Base-by-base conservation (phyloP, 1,140 invertebrate genomes). In the Trypoxylus dichotomus region DNA sequence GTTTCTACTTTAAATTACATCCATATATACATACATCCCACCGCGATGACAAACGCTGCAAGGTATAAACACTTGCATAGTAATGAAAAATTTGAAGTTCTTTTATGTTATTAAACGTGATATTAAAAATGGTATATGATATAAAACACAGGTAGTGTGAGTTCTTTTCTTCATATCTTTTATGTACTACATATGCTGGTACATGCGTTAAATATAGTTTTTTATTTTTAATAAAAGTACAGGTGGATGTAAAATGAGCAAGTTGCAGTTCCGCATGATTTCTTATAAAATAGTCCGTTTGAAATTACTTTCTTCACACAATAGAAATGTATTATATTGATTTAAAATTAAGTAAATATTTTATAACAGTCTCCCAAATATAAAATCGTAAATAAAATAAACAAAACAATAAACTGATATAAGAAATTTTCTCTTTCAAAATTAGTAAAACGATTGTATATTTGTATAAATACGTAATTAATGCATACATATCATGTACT, bases 281-380 rank as follows among this genome's bases (percentile, higher is more conserved):
- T 24, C 24, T 58, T n/a, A 19, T 58, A 58, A 19, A 19, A 58
- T 6, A 19, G 15, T 58, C 21, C 15, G 5, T 5, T 58, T 58
- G 15, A 19, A 19, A 21, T 58, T 58, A 58, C 15, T 58, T 58
- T 58, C 6, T 21, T 58, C 13, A 58, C 15, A 58, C 15, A 21
- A 58, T 58, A 58, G 15, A 58, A 11, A 58, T 58, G 15, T 21
- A 58, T 58, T 58, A n/a, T 58, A 58, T 58, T 37, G 32, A 37
- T 37, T 37, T 7, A 37, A 8, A 5, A 2, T 37, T 37, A 37
- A 37, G 15, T 58, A 21, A 58, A 21, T 21, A 21, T 58, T 58
- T 43, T 43, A 43, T 15, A 43, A 43, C 15, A 43, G 32, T 37
- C 32, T 8, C 32, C 32, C 32, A 93, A 95, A 86, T 95, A 91